Percentiles rank a stretch among this genome's conserved stretches.
Evolutionary conservation across 2,888 invertebrate genomes (phyloP).

Genomic region (Drosophila merina): DNA sequence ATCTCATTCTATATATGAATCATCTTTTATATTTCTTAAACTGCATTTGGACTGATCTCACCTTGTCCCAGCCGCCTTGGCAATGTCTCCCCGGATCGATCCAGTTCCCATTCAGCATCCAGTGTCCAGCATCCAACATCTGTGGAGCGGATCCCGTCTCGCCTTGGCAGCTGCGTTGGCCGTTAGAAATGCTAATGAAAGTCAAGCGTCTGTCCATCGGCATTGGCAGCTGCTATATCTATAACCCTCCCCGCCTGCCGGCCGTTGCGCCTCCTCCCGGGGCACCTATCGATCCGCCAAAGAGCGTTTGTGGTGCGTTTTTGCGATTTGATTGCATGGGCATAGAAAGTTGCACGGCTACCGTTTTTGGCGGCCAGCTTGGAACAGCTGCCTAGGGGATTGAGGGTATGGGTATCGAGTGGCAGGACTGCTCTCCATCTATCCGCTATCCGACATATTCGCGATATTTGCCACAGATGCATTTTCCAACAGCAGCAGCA

Average conservation of each 20-base stretch:
- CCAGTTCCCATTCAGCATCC: conserved; percentile 44
- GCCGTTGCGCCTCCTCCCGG: conserved; percentile 18
- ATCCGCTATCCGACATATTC: conserved; percentile 51
- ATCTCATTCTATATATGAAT: too few relatives aligned
- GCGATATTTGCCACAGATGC: conserved; percentile 16
- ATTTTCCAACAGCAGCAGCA: conserved; percentile 32
- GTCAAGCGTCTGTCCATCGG: conserved; percentile 63
- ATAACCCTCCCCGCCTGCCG: conserved; percentile 8
- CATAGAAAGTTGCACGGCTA: conserved; percentile 78
- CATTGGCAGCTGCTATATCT: conserved; percentile 47
- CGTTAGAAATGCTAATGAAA: conserved; percentile 80
- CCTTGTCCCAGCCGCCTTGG: conserved; percentile 38
- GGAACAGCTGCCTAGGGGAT: conserved; percentile 56
- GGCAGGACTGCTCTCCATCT: conserved; percentile 31
- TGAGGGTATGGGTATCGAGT: conserved; percentile 30
- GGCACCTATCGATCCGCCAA: background rate
- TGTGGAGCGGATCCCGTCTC: conserved; percentile 30
- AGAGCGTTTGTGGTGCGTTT: conserved; percentile 48
- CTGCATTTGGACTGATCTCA: conserved; percentile 38
- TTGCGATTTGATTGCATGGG: conserved; percentile 74
- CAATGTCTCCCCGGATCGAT: conserved; percentile 47
- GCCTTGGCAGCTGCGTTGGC: conserved; percentile 74
- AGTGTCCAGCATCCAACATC: conserved; percentile 16
- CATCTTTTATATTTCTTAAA: too few relatives aligned
- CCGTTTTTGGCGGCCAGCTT: conserved; percentile 58